Evolutionary conservation across 2,113 vertebrate genomes (phyloP), one percentile per base, ranked within the genome.

Genomic region (Podarcis muralis): DNA sequence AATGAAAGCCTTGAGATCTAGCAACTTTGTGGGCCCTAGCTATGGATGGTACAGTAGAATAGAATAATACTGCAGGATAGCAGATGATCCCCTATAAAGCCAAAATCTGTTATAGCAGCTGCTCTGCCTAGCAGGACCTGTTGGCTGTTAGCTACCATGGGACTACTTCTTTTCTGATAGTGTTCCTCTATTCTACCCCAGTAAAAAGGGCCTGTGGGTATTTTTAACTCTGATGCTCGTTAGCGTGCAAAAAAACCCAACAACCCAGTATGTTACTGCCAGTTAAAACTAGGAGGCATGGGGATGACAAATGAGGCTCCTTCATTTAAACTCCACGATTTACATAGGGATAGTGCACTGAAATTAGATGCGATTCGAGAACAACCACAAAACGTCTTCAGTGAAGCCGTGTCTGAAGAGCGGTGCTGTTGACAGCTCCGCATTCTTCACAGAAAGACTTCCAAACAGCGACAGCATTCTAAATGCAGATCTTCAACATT

Each of bases 201-300:
- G 66, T 3, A 81, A 85, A 88, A 89, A 32, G 35, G 83, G 27
- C 83, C 83, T 65, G 27, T 89, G 83, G 76, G 68, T 89, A 80
- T 85, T 89, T 76, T 89, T 85, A 74, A 89, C 53, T 81, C 83
- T 37, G 74, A 72, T 27, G 32, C 22, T 84, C 82, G 72, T 80
- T 89, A 71, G 32, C 4, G 18, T 25, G 77, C 32, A 43, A 48
- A n/a, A 79, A 84, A 62, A 2, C 1, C 2, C 0, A 48, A 48
- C 0, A 48, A 48, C 48, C 48, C 48, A 79, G 66, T 65, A 85
- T 89, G 66, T 48, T 32, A 30, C 32, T 11, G 1, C 37, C 9
- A 2, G 1, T 32, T 6, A 43, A 53, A 76, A 48, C 57, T 25
- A 27, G 23, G 27, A 85, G 87, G 72, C 66, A 0, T 5, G 3